Base-by-base conservation (phyloP, 2,797 vertebrate genomes). In the Danionella dracula region DNA sequence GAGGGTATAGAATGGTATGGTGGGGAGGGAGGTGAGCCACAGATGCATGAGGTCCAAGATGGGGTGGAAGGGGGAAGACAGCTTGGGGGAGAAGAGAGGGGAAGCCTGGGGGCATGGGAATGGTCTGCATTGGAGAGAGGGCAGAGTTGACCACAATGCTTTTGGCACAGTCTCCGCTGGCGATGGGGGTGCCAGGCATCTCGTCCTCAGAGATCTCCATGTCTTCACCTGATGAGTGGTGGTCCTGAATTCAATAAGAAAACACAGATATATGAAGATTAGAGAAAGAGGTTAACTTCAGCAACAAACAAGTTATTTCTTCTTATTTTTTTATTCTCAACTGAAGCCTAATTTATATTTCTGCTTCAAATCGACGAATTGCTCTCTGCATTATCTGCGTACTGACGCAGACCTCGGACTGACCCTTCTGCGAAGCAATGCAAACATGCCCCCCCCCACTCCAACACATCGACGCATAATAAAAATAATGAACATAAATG, bases 181-280 rank as follows among this genome's bases (percentile, higher is more conserved):
- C 82, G 81, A 88, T 92, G 0, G 94, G 93, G 0, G 94, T 92
- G 0, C 90, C 89, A 0, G 91, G 94, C 92, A 94, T 93, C 89
- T 99, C 97, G 0, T 98, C 95, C 0, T 99, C 97, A 0, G 97
- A 99, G 84, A 99, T 99, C 72, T 99, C 97, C 97, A 99, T 99
- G 86, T 99, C 97, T 78, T 99, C 97, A 8, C 95, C 96, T 0
- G 97, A 99, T 15, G 96, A 99, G 78, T 93, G 93, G 70, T 92
- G 90, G 73, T 79, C 85, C 96, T 99, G 83, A 0, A 4, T 31
- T 19, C 15, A 72, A 42, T 66, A 56, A 49, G 31, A 49, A 10
- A 17, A 35, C n/a, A n/a, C n/a, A 12, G 7, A n/a, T 13, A 40
- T 11, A 27, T 27, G 6, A 27, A 27, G 3, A 27, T 3, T 27